phyloP scores from a whole-genome alignment of 1,140 invertebrate genomes.

The Pseudomyrmex gracilis region DNA sequence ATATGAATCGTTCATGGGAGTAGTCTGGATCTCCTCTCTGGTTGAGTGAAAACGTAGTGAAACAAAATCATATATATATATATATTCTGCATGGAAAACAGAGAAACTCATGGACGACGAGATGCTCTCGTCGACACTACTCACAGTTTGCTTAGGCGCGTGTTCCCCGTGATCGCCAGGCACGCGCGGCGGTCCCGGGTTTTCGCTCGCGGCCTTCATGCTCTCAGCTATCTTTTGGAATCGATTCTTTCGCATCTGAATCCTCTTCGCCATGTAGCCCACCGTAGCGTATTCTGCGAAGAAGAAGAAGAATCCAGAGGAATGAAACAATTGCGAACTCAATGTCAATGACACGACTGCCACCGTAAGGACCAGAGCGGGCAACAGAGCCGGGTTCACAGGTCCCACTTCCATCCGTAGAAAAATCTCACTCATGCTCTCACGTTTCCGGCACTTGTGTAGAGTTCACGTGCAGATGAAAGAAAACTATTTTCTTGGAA shows the following conservation, averaged over 20 bases:
- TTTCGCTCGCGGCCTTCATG: conserved; percentile 92
- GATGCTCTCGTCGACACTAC: conserved; percentile 84
- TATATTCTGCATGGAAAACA: conserved; percentile 64
- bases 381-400: conserved; percentile 34
- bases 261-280: conserved; percentile 97
- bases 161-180: conserved; percentile 88
- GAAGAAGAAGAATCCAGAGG: conserved; percentile 63
- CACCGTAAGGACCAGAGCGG: conserved; percentile 45
- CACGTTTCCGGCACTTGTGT: conserved; percentile 58
- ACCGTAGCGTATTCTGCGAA: conserved; percentile 96
- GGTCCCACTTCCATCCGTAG: conserved; percentile 52
- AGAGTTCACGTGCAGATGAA: conserved; percentile 62
- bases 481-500: conserved; percentile 55
- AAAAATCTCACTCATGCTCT: conserved; percentile 62
- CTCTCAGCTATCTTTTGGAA: conserved; percentile 96
- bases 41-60: conserved; percentile 36
- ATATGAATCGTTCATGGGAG: conserved; percentile 27
- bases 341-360: conserved; percentile 55
- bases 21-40: conserved; percentile 26
- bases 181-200: conserved; percentile 87
- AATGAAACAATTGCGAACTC: conserved; percentile 55
- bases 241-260: conserved; percentile 97
- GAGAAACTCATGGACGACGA: conserved; percentile 57
- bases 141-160: conserved; percentile 92
- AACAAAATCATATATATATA: conserved; percentile 21